Base-by-base conservation (phyloP, 2,113 vertebrate species). In the Brevimyrus niger region DNA sequence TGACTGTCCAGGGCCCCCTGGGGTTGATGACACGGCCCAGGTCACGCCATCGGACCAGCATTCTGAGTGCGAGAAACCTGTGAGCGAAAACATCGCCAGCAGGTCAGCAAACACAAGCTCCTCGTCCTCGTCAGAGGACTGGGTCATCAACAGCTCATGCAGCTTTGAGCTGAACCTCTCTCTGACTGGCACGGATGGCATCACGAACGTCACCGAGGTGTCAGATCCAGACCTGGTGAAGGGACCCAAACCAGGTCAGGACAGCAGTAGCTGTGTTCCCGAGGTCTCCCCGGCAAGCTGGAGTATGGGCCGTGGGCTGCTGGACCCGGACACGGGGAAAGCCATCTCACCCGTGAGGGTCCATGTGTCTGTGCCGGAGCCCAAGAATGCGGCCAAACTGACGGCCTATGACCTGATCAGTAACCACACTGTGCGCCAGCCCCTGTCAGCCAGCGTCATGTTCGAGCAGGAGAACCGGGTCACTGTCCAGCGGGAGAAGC, bases 331-430 rank as follows among this genome's bases (percentile, higher is more conserved):
- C 0, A 88, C 93, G 31, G 94, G 96, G 92, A 94, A 95, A 46
- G 94, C 94, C 4, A 91, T 99, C 87, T 95, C 96, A 91, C 98
- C 98, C 23, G 95, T 99, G 89, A 94, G 92, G 84, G 93, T 99
- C 86, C 95, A 96, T 84, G 90, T 93, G 46, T 95, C 85, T 91
- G 92, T 86, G 84, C 0, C 21, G 23, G 46, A n/a, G 10, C 44
- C 42, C 10, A 13, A 27, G 46, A 86, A 97, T 92, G 94, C 92
- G 0, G 97, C 96, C 8, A 95, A 93, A 2, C 93, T 97, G 90
- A 97, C 95, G 0, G 96, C 96, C 88, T 99, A 97, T 91, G 97
- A 99, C 92, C 95, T 99, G 94, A 97, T 99, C 94, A 97, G 95
- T 92, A 97, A 91, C 92, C 95, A 90, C 35, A 93, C 94, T 35